A percentile compares a stretch with the other conserved stretches of the same genome.
These are phyloP conservation scores for Therioaphis trifolii DNA, from an alignment of 2,888 invertebrate species.

Conservation along the genomic window DNA sequence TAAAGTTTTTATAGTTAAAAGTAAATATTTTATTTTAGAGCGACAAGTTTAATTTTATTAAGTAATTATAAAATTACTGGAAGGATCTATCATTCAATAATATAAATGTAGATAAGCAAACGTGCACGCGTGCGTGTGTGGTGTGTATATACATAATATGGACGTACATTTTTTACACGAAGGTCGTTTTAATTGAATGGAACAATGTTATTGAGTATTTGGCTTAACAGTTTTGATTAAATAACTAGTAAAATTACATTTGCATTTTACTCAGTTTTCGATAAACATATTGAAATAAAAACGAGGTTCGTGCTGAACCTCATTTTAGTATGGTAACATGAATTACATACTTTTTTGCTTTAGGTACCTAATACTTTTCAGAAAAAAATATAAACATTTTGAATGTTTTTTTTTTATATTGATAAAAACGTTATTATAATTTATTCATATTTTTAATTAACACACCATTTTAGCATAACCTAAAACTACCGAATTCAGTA, in stretches of 20 bases:
- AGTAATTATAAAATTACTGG: background rate
- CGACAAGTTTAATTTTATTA: background rate
- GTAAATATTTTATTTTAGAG: background rate
- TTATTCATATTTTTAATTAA: too few relatives aligned
- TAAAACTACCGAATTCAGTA: too few relatives aligned
- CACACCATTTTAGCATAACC: too few relatives aligned
- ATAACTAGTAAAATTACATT: background rate
- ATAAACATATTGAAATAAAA: background rate
- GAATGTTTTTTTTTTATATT: too few relatives aligned
- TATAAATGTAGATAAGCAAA: background rate
- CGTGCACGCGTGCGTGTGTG: too few relatives aligned
- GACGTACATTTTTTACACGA: background rate
- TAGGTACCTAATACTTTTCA: too few relatives aligned
- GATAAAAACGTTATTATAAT: too few relatives aligned
- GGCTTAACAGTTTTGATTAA: background rate
- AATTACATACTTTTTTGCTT: too few relatives aligned
- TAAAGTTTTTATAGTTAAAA: background rate
- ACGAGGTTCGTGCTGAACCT: background rate
- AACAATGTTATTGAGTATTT: background rate
- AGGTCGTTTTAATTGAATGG: slow-evolving; percentile 12
- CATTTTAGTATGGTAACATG: too few relatives aligned
- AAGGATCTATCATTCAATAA: background rate
- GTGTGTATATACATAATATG: background rate
- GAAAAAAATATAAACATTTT: too few relatives aligned
- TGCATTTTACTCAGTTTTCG: background rate